Evolutionary conservation across 2,797 vertebrate species (phyloP).

Genomic region (Zalophus californianus): DNA sequence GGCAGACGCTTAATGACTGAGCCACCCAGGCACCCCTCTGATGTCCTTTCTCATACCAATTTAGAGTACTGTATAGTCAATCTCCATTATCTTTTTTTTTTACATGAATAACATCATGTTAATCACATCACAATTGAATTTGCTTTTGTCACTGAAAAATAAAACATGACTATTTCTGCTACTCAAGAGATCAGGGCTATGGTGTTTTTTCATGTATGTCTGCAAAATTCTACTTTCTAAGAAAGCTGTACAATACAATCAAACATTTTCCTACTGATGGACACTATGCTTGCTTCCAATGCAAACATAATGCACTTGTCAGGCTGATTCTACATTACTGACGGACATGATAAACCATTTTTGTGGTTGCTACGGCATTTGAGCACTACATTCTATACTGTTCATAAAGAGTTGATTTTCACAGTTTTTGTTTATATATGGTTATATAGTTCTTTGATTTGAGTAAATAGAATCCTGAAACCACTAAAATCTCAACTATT

Average conservation of each 20-base stretch:
- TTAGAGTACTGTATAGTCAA: not conserved
- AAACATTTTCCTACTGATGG: not conserved
- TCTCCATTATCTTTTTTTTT: not conserved
- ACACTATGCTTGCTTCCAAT: not conserved
- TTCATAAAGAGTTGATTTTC: constrained; percentile 12
- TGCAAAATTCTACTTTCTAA: not conserved
- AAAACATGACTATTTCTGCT: not conserved
- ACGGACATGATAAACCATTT: not conserved
- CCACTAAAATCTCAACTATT: not conserved
- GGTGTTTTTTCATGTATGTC: not conserved
- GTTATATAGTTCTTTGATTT: not conserved
- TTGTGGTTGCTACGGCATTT: not conserved
- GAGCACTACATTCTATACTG: not conserved
- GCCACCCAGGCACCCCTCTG: not conserved
- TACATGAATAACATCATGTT: not conserved
- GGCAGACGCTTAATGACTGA: no score
- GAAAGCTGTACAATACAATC: not conserved
- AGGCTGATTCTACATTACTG: not conserved
- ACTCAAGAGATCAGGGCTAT: not conserved
- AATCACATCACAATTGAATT: not conserved
- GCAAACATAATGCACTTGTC: not conserved
- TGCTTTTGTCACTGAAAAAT: not conserved
- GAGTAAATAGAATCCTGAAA: not conserved
- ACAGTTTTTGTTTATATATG: not conserved
- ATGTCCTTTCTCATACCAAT: not conserved